A percentile compares a stretch with the other conserved stretches of the same genome.
Evolutionary conservation across 2,888 invertebrate genomes (phyloP).

Genomic region (Leptopilina myrica): DNA sequence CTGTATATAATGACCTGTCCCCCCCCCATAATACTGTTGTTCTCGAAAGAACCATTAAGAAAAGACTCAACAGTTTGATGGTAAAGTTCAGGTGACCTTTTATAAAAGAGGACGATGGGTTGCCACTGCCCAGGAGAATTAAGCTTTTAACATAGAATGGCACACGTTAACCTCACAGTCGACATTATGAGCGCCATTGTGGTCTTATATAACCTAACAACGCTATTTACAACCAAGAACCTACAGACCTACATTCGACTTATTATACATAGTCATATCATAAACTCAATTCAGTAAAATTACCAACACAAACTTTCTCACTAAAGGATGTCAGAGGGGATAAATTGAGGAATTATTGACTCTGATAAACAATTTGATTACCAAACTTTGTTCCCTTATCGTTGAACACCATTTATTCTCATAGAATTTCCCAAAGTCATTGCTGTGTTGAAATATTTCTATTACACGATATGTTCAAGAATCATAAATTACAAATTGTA

Average conservation of each 20-base stretch:
- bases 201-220: slow-evolving; percentile 34
- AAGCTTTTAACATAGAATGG: slow-evolving; percentile 33
- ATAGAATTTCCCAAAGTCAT: not conserved
- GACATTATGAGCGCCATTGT: slow-evolving; percentile 18
- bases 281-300: slow-evolving; percentile 5
- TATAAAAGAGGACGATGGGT: slow-evolving; percentile 56
- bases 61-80: slow-evolving; percentile 51
- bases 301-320: slow-evolving; percentile 8
- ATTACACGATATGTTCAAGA: slow-evolving; percentile 12
- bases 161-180: slow-evolving; percentile 27
- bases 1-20: not conserved
- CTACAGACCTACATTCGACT: slow-evolving; percentile 16
- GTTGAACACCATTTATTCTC: not conserved
- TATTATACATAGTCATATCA: not conserved
- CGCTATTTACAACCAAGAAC: not conserved
- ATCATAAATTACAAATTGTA: no score
- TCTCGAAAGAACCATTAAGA: slow-evolving; percentile 14
- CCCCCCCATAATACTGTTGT: not conserved
- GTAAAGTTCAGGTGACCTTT: slow-evolving; percentile 60
- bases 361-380: slow-evolving; percentile 12
- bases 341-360: not conserved
- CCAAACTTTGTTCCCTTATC: not conserved
- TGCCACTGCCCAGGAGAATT: slow-evolving; percentile 53
- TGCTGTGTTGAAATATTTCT: not conserved
- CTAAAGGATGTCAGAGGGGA: not conserved